Evolutionary conservation across 2,888 invertebrate species (phyloP).

Genomic region (Nysson spinosus): DNA sequence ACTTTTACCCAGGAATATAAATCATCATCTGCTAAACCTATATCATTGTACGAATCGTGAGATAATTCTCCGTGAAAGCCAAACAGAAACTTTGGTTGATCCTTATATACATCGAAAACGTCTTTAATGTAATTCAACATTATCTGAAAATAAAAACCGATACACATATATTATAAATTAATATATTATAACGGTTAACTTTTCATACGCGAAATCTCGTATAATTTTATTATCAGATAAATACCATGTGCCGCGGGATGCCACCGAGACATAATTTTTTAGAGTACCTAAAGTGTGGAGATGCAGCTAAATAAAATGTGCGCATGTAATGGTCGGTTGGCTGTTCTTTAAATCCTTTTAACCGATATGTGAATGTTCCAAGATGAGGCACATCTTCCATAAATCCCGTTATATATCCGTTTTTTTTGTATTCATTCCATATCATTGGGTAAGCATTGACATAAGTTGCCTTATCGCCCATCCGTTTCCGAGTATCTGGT

Average conservation of each 20-base stretch:
- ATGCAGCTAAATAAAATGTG: constrained; percentile 86
- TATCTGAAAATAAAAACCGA: constrained; percentile 67
- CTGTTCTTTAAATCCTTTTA: constrained; percentile 89
- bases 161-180: neutral
- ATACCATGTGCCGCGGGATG: constrained; percentile 85
- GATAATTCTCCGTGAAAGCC: constrained; percentile 94
- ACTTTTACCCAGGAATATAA: constrained; percentile 82
- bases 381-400: constrained; percentile 91
- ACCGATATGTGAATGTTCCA: constrained; percentile 93
- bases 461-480: constrained; percentile 80
- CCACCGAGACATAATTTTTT: constrained; percentile 85
- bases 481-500: constrained; percentile 88
- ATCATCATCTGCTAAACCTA: constrained; percentile 88
- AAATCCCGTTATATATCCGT: constrained; percentile 87
- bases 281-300: constrained; percentile 79
- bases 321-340: constrained; percentile 96
- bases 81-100: constrained; percentile 88
- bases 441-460: constrained; percentile 91
- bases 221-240: constrained; percentile 34
- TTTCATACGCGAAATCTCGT: neutral
- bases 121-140: constrained; percentile 79
- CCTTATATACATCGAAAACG: constrained; percentile 81
- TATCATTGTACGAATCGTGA: constrained; percentile 90
- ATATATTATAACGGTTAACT: neutral
- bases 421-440: constrained; percentile 87